Evolutionary conservation across 2,797 vertebrate species (phyloP), one percentile per base, ranked within the genome.

Genomic region (Danionella dracula): DNA sequence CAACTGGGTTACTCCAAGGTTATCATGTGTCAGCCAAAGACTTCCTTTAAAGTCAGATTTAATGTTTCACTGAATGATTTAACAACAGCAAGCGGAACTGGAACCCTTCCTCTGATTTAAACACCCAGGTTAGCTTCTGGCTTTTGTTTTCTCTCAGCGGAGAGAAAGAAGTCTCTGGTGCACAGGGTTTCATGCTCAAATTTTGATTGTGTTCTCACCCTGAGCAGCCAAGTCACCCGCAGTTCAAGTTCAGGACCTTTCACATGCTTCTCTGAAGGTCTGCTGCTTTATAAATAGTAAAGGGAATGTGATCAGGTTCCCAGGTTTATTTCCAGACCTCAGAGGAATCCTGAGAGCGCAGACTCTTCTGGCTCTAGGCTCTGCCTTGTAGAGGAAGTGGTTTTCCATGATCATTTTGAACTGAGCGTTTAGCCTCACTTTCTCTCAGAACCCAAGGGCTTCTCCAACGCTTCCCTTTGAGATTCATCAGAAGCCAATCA

Each of bases 241-340:
- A 37, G 29, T 53, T 53, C 19, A 49, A 51, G 53, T 83, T 62
- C 41, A 67, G 66, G 62, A 69, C 66, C 69, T 40, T 53, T 67
- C 67, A 56, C 41, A 1, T 59, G 60, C 71, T 69, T 68, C 40
- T 44, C n/a, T 19, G 13, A 8, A 37, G 50, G 40, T 19, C 16
- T 44, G 50, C 60, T 66, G 71, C 17, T 68, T 77, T 83, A 79
- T 72, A 80, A 81, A 74, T 77, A 77, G 76, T 6, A 27, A 60
- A 54, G 21, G 72, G 72, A 80, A 82, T 72, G 68, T 81, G 79
- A 82, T 74, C 27, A 21, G 44, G 68, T 60, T 75, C 71, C 7
- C 42, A 54, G 75, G 54, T 67, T 81, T 86, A 85, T 88, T 83
- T 86, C 62, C 55, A 78, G 76, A 48, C 6, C 54, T 21, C 71